These are phyloP conservation scores for Etia nguti DNA, from an alignment of 2,113 vertebrate species.

Conservation along the genomic window DNA sequence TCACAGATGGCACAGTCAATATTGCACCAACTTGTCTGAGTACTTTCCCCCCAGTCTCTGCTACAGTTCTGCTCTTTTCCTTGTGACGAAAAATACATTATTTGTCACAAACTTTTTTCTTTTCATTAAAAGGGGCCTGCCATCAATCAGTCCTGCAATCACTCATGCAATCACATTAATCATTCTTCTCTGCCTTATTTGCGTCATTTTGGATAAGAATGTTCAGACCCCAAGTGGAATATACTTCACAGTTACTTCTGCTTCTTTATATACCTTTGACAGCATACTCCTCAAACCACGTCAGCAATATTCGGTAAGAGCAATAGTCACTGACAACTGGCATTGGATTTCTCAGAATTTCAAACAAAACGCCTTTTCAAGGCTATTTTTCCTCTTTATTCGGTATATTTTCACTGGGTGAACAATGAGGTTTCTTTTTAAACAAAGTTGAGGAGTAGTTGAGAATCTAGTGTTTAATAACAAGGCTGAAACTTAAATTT, in stretches of 20 bases:
- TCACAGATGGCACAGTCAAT: slow-evolving; percentile 68
- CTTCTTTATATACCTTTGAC: slow-evolving; percentile 42
- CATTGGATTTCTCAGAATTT: slow-evolving; percentile 54
- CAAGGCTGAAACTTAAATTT: not conserved
- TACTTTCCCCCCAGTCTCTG: slow-evolving; percentile 54
- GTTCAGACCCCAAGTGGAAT: slow-evolving; percentile 49
- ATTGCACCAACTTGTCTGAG: slow-evolving; percentile 68
- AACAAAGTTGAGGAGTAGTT: not conserved
- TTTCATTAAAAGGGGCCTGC: slow-evolving; percentile 59
- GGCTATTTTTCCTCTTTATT: slow-evolving; percentile 8
- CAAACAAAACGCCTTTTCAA: slow-evolving; percentile 39
- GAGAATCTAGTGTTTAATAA: not conserved
- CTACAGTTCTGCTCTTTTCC: slow-evolving; percentile 61
- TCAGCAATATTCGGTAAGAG: slow-evolving; percentile 44
- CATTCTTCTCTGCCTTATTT: slow-evolving; percentile 56
- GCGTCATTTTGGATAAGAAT: slow-evolving; percentile 55
- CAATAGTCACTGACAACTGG: slow-evolving; percentile 41
- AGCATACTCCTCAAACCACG: slow-evolving; percentile 27
- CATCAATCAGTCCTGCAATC: slow-evolving; percentile 66
- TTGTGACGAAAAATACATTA: slow-evolving; percentile 72
- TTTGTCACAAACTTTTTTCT: slow-evolving; percentile 68
- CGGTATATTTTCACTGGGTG: not conserved
- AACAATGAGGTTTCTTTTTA: not conserved
- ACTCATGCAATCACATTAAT: slow-evolving; percentile 70
- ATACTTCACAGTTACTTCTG: slow-evolving; percentile 32